These are phyloP conservation scores for Oenanthe melanoleuca DNA, from an alignment of 2,113 vertebrate species.

Conservation along the genomic window DNA sequence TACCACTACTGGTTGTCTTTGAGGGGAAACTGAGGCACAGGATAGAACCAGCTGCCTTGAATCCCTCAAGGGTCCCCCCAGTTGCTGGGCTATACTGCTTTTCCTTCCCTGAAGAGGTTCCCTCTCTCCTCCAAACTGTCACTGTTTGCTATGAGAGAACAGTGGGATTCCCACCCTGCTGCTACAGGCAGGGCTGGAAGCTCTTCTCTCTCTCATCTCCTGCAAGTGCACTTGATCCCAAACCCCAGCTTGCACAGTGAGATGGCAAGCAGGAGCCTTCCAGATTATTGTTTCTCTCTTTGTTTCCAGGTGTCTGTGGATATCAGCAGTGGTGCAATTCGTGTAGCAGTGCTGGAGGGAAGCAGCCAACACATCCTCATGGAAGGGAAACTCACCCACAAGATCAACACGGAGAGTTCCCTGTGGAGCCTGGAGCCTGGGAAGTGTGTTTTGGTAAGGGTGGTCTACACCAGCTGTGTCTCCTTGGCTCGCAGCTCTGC, in stretches of 20 bases:
- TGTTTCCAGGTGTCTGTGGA: slow-evolving; percentile 83
- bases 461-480: accelerated
- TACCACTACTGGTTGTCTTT: neutral
- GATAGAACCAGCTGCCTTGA: neutral
- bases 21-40: neutral
- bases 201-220: neutral
- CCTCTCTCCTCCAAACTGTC: neutral
- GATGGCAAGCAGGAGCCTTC: neutral
- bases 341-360: slow-evolving; percentile 82
- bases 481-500: neutral
- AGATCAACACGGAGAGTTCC: slow-evolving; percentile 92
- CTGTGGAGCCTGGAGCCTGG: slow-evolving; percentile 96
- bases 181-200: neutral
- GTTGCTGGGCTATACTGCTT: neutral
- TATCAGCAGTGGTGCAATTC: slow-evolving; percentile 76
- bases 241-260: neutral
- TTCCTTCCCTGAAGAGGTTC: neutral
- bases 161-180: neutral
- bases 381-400: slow-evolving; percentile 91
- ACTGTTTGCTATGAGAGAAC: neutral
- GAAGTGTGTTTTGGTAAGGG: slow-evolving; percentile 85
- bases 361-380: slow-evolving; percentile 79
- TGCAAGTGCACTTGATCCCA: neutral
- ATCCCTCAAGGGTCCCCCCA: neutral
- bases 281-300: neutral